phyloP scores from a whole-genome alignment of 2,888 invertebrate species.

The Phyllotreta cruciferae region DNA sequence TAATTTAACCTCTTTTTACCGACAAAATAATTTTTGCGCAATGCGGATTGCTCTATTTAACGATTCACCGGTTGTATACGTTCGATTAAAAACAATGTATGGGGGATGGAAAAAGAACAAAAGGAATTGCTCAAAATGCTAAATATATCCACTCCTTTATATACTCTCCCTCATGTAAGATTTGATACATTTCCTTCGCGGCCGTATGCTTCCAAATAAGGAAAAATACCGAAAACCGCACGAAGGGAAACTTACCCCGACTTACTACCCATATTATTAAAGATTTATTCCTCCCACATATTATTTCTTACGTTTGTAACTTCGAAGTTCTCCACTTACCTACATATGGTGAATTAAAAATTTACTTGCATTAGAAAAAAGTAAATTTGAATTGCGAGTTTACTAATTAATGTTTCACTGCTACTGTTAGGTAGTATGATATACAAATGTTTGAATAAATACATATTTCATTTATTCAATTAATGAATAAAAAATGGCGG shows the following conservation, averaged over 20 bases:
- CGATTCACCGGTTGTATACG: conserved; percentile 46
- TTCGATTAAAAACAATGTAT: conserved; percentile 47
- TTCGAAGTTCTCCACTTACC: too few relatives aligned
- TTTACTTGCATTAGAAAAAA: too few relatives aligned
- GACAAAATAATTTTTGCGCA: conserved; percentile 46
- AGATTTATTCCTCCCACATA: conserved; percentile 16
- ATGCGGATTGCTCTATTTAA: conserved; percentile 47
- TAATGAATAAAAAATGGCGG: conserved; percentile 53
- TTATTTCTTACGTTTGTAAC: conserved; percentile 11
- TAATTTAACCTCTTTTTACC: conserved; percentile 46
- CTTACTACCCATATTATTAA: conserved; percentile 10
- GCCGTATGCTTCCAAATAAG: conserved; percentile 12
- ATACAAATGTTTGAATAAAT: conserved; percentile 42
- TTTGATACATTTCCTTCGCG: conserved; percentile 26
- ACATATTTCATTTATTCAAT: conserved; percentile 58
- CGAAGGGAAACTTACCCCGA: neutral
- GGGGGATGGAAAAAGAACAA: conserved; percentile 41
- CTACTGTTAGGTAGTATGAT: neutral
- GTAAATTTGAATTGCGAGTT: too few relatives aligned
- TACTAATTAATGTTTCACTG: neutral
- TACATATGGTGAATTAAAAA: too few relatives aligned
- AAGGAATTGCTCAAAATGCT: conserved; percentile 42
- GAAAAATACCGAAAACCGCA: too few relatives aligned
- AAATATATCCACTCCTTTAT: conserved; percentile 30
- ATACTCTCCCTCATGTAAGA: conserved; percentile 26